Conservation (phyloP, 2,888 invertebrate species). For the Drosophila sordidula region DNA sequence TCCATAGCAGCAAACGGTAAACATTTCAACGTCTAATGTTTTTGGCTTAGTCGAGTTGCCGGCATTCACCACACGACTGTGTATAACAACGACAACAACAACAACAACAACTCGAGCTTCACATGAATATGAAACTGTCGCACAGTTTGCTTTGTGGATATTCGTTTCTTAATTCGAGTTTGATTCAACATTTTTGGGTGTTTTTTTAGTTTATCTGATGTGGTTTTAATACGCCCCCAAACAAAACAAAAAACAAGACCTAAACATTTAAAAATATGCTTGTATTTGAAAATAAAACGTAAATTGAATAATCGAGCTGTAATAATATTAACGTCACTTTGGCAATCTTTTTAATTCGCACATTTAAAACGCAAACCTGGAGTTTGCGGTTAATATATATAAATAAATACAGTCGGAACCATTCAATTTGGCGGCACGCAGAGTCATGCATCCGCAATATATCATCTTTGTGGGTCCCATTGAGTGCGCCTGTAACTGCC, state of each 20-base stretch:
- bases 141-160: constrained; percentile 13
- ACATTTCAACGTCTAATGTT: constrained; percentile 31
- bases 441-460: constrained; percentile 13
- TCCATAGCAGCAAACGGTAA: constrained; percentile 13
- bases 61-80: constrained; percentile 16
- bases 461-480: constrained; percentile 19
- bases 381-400: constrained; percentile 9
- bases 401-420: constrained; percentile 3
- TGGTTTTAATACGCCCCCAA: constrained; percentile 10
- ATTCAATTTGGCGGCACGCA: constrained; percentile 35
- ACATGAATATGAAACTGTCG: constrained; percentile 28
- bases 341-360: neutral
- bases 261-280: neutral
- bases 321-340: neutral
- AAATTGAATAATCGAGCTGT: too few relatives aligned
- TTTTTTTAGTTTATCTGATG: neutral
- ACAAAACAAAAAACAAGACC: neutral
- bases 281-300: neutral
- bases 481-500: constrained; percentile 34
- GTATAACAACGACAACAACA: constrained; percentile 16
- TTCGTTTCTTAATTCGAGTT: constrained; percentile 33
- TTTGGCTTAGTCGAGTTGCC: constrained; percentile 16
- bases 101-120: constrained; percentile 18
- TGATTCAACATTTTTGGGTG: constrained; percentile 19
- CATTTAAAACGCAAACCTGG: neutral